Conservation (phyloP, 2,113 vertebrate species). For the Oryzias celebensis region DNA sequence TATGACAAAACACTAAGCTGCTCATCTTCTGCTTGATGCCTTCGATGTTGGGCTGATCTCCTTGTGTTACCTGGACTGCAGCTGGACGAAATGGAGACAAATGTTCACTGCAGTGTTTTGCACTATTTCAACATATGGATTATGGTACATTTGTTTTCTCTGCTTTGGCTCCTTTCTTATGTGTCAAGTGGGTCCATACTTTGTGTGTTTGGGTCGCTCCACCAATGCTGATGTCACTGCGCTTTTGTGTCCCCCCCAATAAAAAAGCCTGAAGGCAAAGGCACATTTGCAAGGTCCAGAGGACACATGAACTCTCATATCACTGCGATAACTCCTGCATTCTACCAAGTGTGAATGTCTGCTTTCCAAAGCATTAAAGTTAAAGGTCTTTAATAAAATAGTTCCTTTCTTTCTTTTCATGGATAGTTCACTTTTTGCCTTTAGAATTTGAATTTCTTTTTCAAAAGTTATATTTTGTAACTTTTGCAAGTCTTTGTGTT, state of each 20-base stretch:
- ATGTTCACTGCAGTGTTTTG: neutral
- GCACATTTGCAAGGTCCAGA: slow-evolving; percentile 63
- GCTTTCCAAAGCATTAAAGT: no score
- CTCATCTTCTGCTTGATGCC: no score
- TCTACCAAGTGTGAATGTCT: no score
- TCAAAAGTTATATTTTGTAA: no score
- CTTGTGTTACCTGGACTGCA: neutral
- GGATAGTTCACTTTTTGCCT: no score
- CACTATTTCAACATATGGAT: neutral
- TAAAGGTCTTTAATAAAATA: no score
- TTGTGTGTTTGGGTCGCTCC: slow-evolving; percentile 47
- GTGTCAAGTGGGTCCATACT: slow-evolving; percentile 69
- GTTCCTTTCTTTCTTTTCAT: no score
- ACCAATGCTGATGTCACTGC: slow-evolving; percentile 51
- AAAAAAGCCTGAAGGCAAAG: slow-evolving; percentile 56
- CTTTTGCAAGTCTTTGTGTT: no score
- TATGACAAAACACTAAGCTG: no score
- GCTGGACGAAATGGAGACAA: neutral
- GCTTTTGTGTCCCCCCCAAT: slow-evolving; percentile 48
- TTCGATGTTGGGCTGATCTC: no score
- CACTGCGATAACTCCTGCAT: no score
- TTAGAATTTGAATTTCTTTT: no score
- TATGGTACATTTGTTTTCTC: neutral
- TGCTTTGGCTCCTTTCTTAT: slow-evolving; percentile 36
- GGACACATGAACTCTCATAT: slow-evolving; percentile 50